phyloP scores from a whole-genome alignment of 2,888 invertebrate genomes.

The Sphaerophoria taeniata region DNA sequence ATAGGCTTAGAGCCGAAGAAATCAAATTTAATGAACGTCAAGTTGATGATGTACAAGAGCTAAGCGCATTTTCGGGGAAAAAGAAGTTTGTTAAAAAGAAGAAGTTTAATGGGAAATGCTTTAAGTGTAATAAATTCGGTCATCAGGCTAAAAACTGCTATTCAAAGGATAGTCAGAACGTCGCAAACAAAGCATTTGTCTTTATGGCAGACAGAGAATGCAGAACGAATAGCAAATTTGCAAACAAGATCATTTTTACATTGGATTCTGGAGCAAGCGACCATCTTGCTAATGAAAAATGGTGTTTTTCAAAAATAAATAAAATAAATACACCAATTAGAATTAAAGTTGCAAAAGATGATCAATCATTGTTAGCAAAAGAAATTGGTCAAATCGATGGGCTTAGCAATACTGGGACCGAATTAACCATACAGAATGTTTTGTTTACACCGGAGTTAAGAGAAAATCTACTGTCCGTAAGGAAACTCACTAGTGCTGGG shows the following conservation, averaged over 20 bases:
- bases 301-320: not conserved
- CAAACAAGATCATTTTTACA: too few species aligned
- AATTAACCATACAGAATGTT: not conserved
- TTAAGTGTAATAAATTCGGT: not conserved
- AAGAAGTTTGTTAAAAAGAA: too few species aligned
- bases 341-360: not conserved
- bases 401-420: conserved; percentile 5
- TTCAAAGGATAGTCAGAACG: not conserved
- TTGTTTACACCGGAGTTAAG: not conserved
- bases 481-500: not conserved
- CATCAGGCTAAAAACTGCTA: not conserved
- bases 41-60: too few species aligned
- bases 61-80: too few species aligned
- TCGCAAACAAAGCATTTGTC: not conserved
- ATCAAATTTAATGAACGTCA: not conserved
- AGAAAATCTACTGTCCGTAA: not conserved
- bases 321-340: not conserved
- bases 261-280: not conserved
- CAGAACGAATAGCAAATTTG: too few species aligned
- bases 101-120: too few species aligned
- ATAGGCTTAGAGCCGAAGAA: conserved; percentile 10
- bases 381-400: not conserved
- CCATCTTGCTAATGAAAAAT: conserved; percentile 12
- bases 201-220: conserved; percentile 4
- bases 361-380: not conserved